Evolutionary conservation across 2,888 invertebrate genomes (phyloP).

Genomic region (Andricus quercusramuli): DNA sequence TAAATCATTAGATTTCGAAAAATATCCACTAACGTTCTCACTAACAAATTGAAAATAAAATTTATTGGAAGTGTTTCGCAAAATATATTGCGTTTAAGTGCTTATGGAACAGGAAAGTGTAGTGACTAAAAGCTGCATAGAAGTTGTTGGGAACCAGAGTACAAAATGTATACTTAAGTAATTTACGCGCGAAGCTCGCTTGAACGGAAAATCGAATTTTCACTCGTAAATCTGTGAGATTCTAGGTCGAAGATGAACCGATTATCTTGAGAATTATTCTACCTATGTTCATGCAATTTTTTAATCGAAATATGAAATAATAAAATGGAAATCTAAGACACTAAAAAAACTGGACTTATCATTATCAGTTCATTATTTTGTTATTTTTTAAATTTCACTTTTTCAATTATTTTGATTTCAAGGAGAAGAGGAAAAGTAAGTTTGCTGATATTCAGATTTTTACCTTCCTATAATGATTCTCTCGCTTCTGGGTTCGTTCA

Average conservation of each 20-base stretch:
- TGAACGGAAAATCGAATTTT: constrained; percentile 29
- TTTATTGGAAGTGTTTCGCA: background rate
- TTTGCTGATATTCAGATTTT: background rate
- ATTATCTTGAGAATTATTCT: constrained; percentile 13
- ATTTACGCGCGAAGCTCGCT: constrained; percentile 27
- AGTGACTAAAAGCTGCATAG: constrained; percentile 9
- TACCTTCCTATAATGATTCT: background rate
- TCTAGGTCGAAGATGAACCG: background rate
- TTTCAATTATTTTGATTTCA: background rate
- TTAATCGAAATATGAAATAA: background rate
- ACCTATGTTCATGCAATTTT: background rate
- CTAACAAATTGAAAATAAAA: constrained; percentile 1
- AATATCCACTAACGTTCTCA: background rate
- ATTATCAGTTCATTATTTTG: background rate
- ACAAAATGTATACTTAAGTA: constrained; percentile 22
- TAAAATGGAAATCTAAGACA: background rate
- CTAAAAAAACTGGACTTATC: background rate
- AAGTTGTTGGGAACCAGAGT: constrained; percentile 17
- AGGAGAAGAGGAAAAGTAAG: background rate
- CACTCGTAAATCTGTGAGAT: constrained; percentile 1
- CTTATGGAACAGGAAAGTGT: background rate
- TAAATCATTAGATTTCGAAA: no score
- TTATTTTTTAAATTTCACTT: background rate
- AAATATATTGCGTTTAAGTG: background rate
- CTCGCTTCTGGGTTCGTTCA: background rate